phyloP scores from a whole-genome alignment of 2,888 invertebrate species.

The Drosophila nr. medialis region DNA sequence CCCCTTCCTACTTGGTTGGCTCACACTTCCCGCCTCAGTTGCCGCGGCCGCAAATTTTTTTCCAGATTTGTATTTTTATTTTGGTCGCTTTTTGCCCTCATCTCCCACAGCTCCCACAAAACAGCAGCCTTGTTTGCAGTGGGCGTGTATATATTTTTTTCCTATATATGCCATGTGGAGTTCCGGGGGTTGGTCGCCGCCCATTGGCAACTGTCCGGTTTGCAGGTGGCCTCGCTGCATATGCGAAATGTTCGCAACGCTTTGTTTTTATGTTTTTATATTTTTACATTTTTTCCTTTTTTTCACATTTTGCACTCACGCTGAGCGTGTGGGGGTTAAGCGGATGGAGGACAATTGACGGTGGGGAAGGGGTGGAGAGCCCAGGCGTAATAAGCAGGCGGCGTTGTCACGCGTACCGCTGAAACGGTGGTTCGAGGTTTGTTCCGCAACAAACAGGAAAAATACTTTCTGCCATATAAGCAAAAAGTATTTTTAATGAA shows the following conservation, averaged over 20 bases:
- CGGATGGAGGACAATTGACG: conserved; percentile 1
- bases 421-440: conserved; percentile 35
- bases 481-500: conserved; percentile 77
- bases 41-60: conserved; percentile 66
- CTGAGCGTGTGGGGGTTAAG: conserved; percentile 32
- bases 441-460: conserved; percentile 65
- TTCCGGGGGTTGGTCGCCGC: conserved; percentile 76
- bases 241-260: conserved; percentile 63
- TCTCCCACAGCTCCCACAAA: background rate
- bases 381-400: conserved; percentile 69
- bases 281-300: conserved; percentile 5
- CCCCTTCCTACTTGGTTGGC: conserved; percentile 5
- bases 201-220: conserved; percentile 79
- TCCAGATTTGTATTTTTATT: conserved; percentile 43
- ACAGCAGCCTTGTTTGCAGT: conserved; percentile 64
- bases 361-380: background rate
- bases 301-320: conserved; percentile 16
- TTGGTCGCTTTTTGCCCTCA: conserved; percentile 30
- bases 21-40: conserved; percentile 35
- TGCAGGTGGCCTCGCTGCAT: conserved; percentile 76
- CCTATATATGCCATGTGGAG: conserved; percentile 48
- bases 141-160: conserved; percentile 65
- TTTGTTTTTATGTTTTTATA: conserved; percentile 42
- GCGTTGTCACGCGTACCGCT: conserved; percentile 70
- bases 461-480: conserved; percentile 68